Evolutionary conservation across 2,113 vertebrate genomes (phyloP).

Genomic region (Bufo bufo): DNA sequence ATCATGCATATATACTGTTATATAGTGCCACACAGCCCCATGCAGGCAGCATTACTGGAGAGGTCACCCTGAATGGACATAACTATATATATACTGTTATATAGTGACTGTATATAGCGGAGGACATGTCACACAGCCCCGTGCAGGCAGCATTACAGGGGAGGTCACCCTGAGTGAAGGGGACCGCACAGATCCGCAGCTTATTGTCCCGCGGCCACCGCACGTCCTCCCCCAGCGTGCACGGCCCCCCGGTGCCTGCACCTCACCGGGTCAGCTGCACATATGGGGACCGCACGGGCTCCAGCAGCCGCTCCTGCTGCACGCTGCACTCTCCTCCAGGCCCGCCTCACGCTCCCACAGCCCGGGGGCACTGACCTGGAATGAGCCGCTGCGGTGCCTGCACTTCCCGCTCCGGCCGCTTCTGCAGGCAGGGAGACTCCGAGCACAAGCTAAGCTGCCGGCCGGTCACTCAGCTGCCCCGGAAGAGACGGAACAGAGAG

Average conservation of each 20-base stretch:
- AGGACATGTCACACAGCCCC: background rate
- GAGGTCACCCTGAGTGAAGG: background rate
- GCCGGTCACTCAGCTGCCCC: constrained; percentile 41
- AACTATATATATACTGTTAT: background rate
- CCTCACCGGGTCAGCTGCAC: too few relatives aligned
- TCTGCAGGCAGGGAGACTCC: constrained; percentile 20
- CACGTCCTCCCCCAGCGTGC: too few relatives aligned
- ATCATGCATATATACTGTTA: too few relatives aligned
- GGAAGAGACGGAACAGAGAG: constrained; percentile 30
- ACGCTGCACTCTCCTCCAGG: background rate
- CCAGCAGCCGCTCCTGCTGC: background rate
- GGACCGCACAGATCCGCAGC: too few relatives aligned
- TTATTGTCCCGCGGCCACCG: background rate
- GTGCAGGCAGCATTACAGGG: background rate
- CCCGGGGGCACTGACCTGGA: constrained; percentile 1
- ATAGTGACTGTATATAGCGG: background rate
- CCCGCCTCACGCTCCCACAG: background rate
- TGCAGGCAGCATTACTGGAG: too few relatives aligned
- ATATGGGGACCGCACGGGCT: background rate
- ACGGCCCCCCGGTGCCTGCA: background rate
- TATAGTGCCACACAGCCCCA: too few relatives aligned
- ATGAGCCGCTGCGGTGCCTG: background rate
- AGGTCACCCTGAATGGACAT: too few relatives aligned
- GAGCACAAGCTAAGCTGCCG: constrained; percentile 17
- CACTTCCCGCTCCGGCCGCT: constrained; percentile 13